Evolutionary conservation across 1,140 invertebrate genomes (phyloP).

Genomic region (Arctopsyche grandis): DNA sequence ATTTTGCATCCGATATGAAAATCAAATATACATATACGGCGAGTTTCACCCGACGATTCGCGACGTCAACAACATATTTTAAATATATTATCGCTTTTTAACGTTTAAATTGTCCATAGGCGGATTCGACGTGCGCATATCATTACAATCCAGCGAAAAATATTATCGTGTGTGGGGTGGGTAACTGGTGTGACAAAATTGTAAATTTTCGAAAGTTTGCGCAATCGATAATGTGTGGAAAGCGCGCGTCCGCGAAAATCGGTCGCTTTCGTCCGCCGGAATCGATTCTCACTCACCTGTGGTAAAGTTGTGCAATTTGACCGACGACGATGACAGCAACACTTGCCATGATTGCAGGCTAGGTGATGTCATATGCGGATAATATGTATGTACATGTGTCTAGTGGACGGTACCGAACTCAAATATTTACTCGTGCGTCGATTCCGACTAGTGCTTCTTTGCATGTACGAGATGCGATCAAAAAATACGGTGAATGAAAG

Average conservation of each 20-base stretch:
- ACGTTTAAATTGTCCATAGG: no score
- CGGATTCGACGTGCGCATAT: no score
- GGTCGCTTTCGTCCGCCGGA: slow-evolving; percentile 19
- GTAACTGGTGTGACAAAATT: not conserved
- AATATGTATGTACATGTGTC: not conserved
- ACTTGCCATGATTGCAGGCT: not conserved
- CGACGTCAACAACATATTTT: no score
- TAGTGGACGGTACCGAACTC: not conserved
- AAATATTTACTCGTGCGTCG: slow-evolving; percentile 8
- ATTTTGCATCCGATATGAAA: no score
- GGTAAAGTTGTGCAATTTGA: slow-evolving; percentile 16
- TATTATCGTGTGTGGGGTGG: no score
- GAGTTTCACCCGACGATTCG: no score
- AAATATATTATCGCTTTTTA: no score
- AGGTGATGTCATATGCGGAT: slow-evolving; percentile 34
- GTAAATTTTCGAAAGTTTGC: not conserved
- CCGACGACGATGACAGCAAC: not conserved
- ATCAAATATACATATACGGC: no score
- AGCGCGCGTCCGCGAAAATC: slow-evolving; percentile 18
- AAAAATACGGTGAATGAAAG: no score
- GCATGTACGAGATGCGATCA: no score
- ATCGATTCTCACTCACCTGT: slow-evolving; percentile 16
- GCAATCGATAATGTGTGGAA: slow-evolving; percentile 12
- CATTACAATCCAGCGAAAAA: no score
- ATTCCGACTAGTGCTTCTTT: no score